Evolutionary conservation across 2,797 vertebrate species (phyloP).

Genomic region (Microhierax caerulescens): DNA sequence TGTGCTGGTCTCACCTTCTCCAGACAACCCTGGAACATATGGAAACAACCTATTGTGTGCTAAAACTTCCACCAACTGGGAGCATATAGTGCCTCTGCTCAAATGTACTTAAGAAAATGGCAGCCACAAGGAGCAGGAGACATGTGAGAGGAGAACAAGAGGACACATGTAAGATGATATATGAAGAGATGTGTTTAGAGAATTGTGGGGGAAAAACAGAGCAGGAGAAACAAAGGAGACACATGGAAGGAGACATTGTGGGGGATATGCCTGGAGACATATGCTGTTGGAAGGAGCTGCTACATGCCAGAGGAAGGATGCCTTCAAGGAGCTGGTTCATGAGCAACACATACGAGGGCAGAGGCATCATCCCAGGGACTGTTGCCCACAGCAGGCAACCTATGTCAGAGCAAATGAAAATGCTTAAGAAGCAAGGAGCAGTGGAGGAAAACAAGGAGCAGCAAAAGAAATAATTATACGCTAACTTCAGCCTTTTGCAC

Average conservation of each 20-base stretch:
- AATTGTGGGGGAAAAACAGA: neutral
- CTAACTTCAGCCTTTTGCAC: neutral
- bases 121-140: neutral
- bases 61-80: neutral
- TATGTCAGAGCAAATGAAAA: neutral
- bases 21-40: neutral
- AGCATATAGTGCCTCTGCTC: neutral
- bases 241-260: neutral
- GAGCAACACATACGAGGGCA: neutral
- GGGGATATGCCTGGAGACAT: neutral
- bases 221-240: neutral
- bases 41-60: neutral
- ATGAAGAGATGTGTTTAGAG: neutral
- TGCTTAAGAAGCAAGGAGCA: neutral
- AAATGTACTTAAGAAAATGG: neutral
- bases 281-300: neutral
- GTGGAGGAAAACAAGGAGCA: neutral
- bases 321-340: neutral
- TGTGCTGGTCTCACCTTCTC: neutral
- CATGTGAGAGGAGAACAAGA: accelerated
- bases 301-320: neutral
- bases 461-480: neutral
- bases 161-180: accelerated
- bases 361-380: neutral
- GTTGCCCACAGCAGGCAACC: neutral